Evolutionary conservation across 2,888 invertebrate species (phyloP), one percentile per base, ranked within the genome.

Genomic region (Linnaemya vulpina): DNA sequence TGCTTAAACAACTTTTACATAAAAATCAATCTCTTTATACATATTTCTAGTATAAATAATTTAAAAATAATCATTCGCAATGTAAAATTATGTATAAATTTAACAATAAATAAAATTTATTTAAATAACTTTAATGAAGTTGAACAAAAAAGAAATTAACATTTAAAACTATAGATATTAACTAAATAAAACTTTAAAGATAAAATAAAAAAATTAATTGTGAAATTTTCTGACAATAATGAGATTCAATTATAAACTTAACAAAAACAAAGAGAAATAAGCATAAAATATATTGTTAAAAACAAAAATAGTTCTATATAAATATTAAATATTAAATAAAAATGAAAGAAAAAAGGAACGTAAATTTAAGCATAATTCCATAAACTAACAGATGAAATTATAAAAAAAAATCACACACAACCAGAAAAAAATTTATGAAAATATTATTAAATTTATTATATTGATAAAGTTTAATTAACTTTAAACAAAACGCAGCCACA

Each of bases 151-250:
- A 51, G 38, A 73, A 63, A 13, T 63, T 25, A 73, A 73, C 15
- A 81, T 77, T 60, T 13, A 22, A 38, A 15, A 53, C n/a, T 74
- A 53, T 58, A 80, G 30, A 63, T 35, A 79, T 49, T 55, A 75
- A 51, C 11, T 46, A 55, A 67, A 79, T 15, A 55, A 49, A 55
- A 73, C 35, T 65, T 73, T 49, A 71, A 43, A 86, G 68, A 86
- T 86, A 74, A 77, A 40, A 86, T 86, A 74, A 77, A 40, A 78
- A 67, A 83, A 87, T 84, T 68, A 80, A 83, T 71, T 86, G 87
- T 90, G 91, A 90, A 90, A 91, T 91, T 90, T 89, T 90, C 90
- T 90, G 91, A 91, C 91, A 91, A 92, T 92, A 91, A 90, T 89
- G 88, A 89, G 89, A 89, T 90, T 91, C 90, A 91, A 91, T 91